Evolutionary conservation across 1,140 invertebrate genomes (phyloP).

Genomic region (Pachypeltis micranthus): DNA sequence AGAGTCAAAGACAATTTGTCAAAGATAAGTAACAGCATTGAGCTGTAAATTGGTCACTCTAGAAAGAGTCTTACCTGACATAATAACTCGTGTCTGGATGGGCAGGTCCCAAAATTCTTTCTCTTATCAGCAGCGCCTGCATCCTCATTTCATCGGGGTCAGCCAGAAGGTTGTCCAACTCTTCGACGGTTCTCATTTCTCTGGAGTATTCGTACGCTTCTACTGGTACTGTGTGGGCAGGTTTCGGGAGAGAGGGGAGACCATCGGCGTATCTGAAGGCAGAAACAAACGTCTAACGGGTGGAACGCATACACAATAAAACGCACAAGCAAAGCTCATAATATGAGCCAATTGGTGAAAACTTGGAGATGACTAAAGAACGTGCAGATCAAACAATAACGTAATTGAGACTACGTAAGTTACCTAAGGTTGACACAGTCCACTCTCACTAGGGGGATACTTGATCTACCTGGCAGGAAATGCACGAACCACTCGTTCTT

Average conservation of each 20-base stretch:
- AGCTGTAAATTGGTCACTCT: not conserved
- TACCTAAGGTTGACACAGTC: too few species aligned
- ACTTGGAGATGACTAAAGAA: too few species aligned
- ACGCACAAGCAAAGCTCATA: too few species aligned
- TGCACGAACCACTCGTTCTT: too few species aligned
- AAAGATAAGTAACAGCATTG: not conserved
- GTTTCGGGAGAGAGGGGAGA: constrained; percentile 46
- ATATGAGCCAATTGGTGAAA: too few species aligned
- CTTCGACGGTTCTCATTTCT: constrained; percentile 65
- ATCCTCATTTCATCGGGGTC: constrained; percentile 94
- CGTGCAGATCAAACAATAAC: too few species aligned
- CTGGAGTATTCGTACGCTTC: constrained; percentile 77
- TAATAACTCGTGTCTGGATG: constrained; percentile 96
- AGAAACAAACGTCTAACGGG: too few species aligned
- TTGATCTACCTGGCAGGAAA: too few species aligned
- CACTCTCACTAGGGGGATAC: too few species aligned
- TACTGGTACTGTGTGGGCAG: constrained; percentile 50
- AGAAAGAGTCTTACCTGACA: constrained; percentile 51
- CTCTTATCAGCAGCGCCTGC: constrained; percentile 87
- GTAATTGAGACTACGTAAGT: too few species aligned
- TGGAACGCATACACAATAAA: too few species aligned
- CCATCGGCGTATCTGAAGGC: constrained; percentile 22
- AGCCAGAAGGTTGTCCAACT: constrained; percentile 72
- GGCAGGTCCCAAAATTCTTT: constrained; percentile 79
- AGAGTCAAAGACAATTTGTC: not conserved